Evolutionary conservation across 2,797 vertebrate species (phyloP).

Genomic region (Crenichthys baileyi): DNA sequence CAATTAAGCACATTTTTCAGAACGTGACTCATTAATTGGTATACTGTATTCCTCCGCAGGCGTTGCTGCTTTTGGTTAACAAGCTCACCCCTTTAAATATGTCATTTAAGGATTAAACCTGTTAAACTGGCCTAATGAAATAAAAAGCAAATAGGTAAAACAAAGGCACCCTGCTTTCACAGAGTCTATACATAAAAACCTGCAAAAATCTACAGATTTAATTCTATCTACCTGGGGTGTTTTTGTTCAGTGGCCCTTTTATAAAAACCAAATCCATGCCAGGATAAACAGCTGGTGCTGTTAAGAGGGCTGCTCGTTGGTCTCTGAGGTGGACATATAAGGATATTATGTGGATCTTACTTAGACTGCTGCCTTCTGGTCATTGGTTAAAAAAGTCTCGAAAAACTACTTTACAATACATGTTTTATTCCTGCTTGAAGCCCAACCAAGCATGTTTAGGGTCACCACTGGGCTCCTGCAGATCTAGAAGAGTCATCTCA

Average conservation of each 20-base stretch:
- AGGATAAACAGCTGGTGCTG: background rate
- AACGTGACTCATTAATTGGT: slow-evolving; percentile 52
- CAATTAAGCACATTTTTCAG: slow-evolving; percentile 36
- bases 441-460: background rate
- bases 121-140: slow-evolving; percentile 22
- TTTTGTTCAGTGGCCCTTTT: background rate
- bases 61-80: slow-evolving; percentile 9
- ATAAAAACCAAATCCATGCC: background rate
- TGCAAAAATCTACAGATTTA: background rate
- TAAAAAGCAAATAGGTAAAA: slow-evolving; percentile 2
- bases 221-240: no score
- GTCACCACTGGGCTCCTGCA: background rate
- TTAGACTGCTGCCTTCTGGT: background rate
- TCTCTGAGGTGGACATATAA: slow-evolving; percentile 1
- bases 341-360: background rate
- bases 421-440: slow-evolving; percentile 2
- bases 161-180: background rate
- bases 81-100: slow-evolving; percentile 35
- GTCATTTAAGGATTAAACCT: slow-evolving; percentile 32
- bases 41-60: slow-evolving; percentile 22
- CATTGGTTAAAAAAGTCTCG: slow-evolving; percentile 7
- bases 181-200: background rate
- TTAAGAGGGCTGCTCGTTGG: background rate
- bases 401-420: slow-evolving; percentile 4
- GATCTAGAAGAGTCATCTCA: background rate